phyloP scores from a whole-genome alignment of 1,140 invertebrate genomes.

The Odontomachus brunneus region DNA sequence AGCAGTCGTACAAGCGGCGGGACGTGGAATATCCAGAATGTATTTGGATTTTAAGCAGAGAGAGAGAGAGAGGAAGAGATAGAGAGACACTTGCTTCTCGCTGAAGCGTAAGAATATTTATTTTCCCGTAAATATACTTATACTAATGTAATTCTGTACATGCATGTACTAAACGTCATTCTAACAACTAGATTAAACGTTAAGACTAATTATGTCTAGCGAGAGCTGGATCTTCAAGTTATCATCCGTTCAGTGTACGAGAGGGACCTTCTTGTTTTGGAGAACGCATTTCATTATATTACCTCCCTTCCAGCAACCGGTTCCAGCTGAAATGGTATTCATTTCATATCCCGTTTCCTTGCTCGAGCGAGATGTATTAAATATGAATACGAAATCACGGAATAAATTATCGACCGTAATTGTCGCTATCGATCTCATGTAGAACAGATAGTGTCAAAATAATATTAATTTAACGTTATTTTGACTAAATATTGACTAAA shows the following conservation, averaged over 20 bases:
- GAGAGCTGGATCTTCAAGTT: no score
- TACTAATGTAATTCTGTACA: neutral
- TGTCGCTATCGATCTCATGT: no score
- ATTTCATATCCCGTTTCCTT: neutral
- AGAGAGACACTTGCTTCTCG: neutral
- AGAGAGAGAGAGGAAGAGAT: no score
- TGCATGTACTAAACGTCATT: constrained; percentile 1
- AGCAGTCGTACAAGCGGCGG: no score
- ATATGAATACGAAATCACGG: neutral
- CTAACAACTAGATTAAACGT: neutral
- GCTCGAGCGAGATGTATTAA: neutral
- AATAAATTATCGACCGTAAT: neutral
- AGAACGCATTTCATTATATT: constrained; percentile 55
- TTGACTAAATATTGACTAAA: no score
- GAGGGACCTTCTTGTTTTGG: constrained; percentile 17
- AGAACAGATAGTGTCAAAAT: no score
- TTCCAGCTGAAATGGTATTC: constrained; percentile 64
- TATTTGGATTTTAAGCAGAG: no score
- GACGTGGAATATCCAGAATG: no score
- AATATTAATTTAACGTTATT: no score
- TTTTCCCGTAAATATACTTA: constrained; percentile 1
- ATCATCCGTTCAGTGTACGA: constrained; percentile 21
- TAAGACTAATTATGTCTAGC: neutral
- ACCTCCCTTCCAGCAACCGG: constrained; percentile 60
- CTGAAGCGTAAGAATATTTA: neutral